phyloP scores from a whole-genome alignment of 2,797 vertebrate species.

The Ispidina lecontei region DNA sequence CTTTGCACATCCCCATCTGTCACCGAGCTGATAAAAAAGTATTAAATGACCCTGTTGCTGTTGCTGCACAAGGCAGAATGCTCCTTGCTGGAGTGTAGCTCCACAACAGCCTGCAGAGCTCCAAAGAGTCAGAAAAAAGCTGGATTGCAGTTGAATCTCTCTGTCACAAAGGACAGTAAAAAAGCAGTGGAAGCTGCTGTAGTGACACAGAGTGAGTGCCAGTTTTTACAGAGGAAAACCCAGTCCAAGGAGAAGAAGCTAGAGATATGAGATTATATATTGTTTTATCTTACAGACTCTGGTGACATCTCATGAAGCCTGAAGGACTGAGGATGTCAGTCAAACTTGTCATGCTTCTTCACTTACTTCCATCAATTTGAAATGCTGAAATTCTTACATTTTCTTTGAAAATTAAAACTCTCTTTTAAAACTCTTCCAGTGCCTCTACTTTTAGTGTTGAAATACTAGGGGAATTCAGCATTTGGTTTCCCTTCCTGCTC shows the following conservation, averaged over 20 bases:
- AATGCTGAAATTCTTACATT: not conserved
- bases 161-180: not conserved
- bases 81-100: not conserved
- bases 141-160: not conserved
- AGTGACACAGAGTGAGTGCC: not conserved
- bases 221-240: not conserved
- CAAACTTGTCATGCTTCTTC: not conserved
- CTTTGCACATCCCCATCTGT: not conserved
- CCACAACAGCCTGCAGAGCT: not conserved
- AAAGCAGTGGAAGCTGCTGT: not conserved
- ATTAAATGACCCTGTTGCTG: not conserved
- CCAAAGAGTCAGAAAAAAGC: not conserved
- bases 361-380: not conserved
- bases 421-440: not conserved
- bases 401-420: not conserved
- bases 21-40: not conserved
- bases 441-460: not conserved
- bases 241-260: not conserved
- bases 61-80: not conserved
- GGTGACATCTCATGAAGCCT: slow-evolving; percentile 5
- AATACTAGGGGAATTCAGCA: not conserved
- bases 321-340: not conserved
- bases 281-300: not conserved
- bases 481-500: not conserved
- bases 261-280: not conserved